phyloP scores from a whole-genome alignment of 2,888 invertebrate species.

The Hoplodrina blanda region DNA sequence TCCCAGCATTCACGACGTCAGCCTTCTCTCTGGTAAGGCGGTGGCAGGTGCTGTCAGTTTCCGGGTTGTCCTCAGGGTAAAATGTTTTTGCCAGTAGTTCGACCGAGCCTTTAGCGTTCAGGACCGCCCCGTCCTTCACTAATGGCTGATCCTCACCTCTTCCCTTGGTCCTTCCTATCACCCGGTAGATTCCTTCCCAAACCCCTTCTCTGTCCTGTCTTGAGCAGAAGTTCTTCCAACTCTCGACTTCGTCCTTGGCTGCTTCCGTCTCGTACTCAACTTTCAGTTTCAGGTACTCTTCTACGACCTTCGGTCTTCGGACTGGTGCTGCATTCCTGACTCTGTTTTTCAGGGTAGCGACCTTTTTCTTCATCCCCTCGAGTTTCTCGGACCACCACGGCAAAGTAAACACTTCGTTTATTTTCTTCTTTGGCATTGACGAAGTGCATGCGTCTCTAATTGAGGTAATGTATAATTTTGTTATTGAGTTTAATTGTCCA shows the following conservation, averaged over 20 bases:
- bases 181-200: slow-evolving; percentile 1
- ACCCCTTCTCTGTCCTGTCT: slow-evolving; percentile 48
- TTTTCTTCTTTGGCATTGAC: slow-evolving; percentile 32
- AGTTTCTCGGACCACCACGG: slow-evolving; percentile 56
- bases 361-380: slow-evolving; percentile 21
- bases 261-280: slow-evolving; percentile 33
- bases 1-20: slow-evolving; percentile 4
- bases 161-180: slow-evolving; percentile 2
- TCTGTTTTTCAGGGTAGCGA: no score
- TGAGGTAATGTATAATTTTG: slow-evolving; percentile 10
- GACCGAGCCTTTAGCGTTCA: slow-evolving; percentile 15
- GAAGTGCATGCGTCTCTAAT: slow-evolving; percentile 22
- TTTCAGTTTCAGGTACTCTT: slow-evolving; percentile 50
- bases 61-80: no score
- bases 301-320: slow-evolving; percentile 18
- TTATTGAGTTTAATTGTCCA: slow-evolving; percentile 1
- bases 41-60: no score
- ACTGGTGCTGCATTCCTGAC: not conserved
- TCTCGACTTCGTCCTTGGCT: not conserved
- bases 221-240: slow-evolving; percentile 44
- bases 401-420: slow-evolving; percentile 14
- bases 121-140: not conserved
- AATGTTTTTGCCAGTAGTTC: no score
- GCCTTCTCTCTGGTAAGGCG: no score
- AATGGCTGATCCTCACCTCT: slow-evolving; percentile 6